A percentile compares a stretch with the other conserved stretches of the same genome.
phyloP scores from a whole-genome alignment of 2,113 vertebrate species.

The Ploceus nigricollis region DNA sequence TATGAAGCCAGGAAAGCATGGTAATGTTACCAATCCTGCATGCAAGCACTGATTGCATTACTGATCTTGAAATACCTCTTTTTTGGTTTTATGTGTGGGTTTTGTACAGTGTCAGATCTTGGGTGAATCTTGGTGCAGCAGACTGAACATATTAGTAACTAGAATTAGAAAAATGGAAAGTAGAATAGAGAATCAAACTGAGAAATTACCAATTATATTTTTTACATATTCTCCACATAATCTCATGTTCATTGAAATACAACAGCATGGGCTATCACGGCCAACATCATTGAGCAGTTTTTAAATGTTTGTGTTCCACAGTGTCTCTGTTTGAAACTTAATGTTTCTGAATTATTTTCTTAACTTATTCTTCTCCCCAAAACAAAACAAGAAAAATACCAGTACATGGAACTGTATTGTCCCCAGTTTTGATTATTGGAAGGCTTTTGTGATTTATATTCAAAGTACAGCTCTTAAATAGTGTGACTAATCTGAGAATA shows the following conservation, averaged over 20 bases:
- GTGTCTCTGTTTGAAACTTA: neutral
- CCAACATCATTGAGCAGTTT: neutral
- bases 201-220: neutral
- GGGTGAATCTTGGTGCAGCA: neutral
- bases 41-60: neutral
- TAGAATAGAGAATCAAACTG: neutral
- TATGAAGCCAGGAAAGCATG: neutral
- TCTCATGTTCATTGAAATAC: neutral
- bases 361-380: neutral
- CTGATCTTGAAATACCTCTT: neutral
- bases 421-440: neutral
- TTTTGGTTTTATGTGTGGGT: neutral
- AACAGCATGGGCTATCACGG: neutral
- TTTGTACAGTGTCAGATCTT: neutral
- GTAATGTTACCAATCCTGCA: neutral
- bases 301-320: neutral
- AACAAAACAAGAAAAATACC: neutral
- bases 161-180: neutral
- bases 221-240: neutral
- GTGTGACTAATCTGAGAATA: neutral
- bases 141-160: neutral
- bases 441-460: neutral
- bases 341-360: neutral
- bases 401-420: neutral
- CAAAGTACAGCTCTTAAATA: neutral